Evolutionary conservation across 23 tunicate genomes (phyloP), one percentile per base, ranked within the genome.

Genomic region (Ciona savignyi): DNA sequence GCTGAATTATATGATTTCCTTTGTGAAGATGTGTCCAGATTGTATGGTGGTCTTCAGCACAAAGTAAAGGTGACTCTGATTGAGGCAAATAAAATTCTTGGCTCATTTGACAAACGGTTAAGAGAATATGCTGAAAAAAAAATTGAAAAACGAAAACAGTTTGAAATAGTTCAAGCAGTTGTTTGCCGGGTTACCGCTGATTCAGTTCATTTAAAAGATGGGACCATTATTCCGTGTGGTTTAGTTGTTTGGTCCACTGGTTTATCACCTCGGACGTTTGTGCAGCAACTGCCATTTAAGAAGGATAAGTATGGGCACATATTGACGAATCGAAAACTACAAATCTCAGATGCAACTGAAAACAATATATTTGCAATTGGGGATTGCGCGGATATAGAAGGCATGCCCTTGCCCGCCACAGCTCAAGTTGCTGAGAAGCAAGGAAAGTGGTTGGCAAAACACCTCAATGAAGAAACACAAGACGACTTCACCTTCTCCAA

Each of bases 171-270:
- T 23, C 89, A 83, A 62, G 85, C 85, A 23, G 60, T 70, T 29
- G 96, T 89, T 42, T 74, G 74, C 0, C 70, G 74, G 74, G 96
- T 89, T n/a, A 86, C 33, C 34, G 60, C 48, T 19, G 60, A 89
- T 74, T 22, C 42, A 26, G 96, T 89, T 1, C n/a, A 77, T 20
- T 63, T 89, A 29, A 83, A 62, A 22, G 89, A 75, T 74, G 96
- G 96, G 6, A 79, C 61, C 1, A 83, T 61, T 35, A 74, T 89
- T 19, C 85, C 74, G 1, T 89, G 96, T 78, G 96, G 96, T n/a
- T 63, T 89, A 34, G 85, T 89, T 34, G 96, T 89, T 21, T 89
- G 96, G 96, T 89, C 96, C 3, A 89, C 96, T 60, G 96, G 96
- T 23, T 72, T 89, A 19, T 69, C 89, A 23, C 96, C 96, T 0